Conservation (phyloP, 2,888 invertebrate genomes). For the Diloba caeruleocephala region DNA sequence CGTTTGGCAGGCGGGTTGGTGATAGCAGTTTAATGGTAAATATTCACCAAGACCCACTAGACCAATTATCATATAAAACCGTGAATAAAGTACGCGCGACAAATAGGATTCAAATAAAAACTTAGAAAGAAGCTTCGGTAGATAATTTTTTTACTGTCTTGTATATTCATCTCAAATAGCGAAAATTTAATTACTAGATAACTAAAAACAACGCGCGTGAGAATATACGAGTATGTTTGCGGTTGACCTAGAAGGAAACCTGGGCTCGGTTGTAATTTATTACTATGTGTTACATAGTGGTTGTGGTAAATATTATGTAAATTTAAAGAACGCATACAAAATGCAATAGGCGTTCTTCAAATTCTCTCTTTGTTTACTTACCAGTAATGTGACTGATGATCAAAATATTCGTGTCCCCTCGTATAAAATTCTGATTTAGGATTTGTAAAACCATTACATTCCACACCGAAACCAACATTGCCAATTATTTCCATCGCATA, state of each 20-base stretch:
- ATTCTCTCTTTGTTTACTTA: too few relatives aligned
- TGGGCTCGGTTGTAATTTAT: background rate
- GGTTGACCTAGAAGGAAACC: slow-evolving; percentile 11
- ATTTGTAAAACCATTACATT: slow-evolving; percentile 88
- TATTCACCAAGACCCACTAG: too few relatives aligned
- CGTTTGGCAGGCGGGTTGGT: too few relatives aligned
- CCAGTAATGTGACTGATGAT: slow-evolving; percentile 77
- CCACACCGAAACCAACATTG: slow-evolving; percentile 90
- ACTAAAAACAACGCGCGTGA: background rate
- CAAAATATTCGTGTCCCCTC: slow-evolving; percentile 82
- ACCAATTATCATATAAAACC: background rate
- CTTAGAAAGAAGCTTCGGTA: too few relatives aligned
- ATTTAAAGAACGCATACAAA: too few relatives aligned
- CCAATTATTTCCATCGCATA: slow-evolving; percentile 91
- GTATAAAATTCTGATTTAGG: slow-evolving; percentile 86
- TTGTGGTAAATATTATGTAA: too few relatives aligned
- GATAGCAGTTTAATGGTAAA: too few relatives aligned
- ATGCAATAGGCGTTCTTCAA: too few relatives aligned
- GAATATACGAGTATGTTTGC: slow-evolving; percentile 22
- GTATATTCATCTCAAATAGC: slow-evolving; percentile 4
- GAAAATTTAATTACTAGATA: background rate
- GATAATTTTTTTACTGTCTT: background rate
- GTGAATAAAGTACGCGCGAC: too few relatives aligned
- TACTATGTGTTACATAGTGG: too few relatives aligned
- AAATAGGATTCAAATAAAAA: too few relatives aligned